Percentiles rank a stretch among this genome's conserved stretches.
Conservation (phyloP, 2,888 invertebrate species). For the Leptodirus hochenwartii region DNA sequence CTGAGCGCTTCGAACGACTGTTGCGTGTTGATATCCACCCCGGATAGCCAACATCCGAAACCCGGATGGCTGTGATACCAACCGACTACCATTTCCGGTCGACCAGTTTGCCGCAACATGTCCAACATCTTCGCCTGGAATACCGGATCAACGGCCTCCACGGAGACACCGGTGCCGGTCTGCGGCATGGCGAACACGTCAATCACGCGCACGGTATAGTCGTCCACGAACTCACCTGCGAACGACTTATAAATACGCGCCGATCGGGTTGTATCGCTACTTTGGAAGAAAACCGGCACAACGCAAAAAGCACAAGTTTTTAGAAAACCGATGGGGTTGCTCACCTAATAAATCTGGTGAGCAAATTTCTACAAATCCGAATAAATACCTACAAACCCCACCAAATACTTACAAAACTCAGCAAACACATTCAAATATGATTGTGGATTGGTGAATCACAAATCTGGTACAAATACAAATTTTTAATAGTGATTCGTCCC, state of each 20-base stretch:
- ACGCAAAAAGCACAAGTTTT: neutral
- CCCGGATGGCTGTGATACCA: conserved; percentile 99
- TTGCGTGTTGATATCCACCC: conserved; percentile 98
- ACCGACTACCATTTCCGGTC: conserved; percentile 98
- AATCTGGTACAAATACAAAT: too few species aligned
- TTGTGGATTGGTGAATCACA: too few species aligned
- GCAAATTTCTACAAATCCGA: too few species aligned
- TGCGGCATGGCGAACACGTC: conserved; percentile 99
- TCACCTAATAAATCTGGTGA: too few species aligned
- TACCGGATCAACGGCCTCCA: conserved; percentile 98
- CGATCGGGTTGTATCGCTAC: neutral
- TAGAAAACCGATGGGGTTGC: neutral
- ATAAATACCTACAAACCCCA: too few species aligned
- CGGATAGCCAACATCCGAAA: conserved; percentile 99
- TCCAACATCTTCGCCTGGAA: conserved; percentile 99
- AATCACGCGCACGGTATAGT: conserved; percentile 96
- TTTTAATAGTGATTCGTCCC: too few species aligned
- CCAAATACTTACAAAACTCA: too few species aligned
- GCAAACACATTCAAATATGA: too few species aligned
- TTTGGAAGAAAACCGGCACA: too few species aligned
- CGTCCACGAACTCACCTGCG: conserved; percentile 85
- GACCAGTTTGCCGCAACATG: conserved; percentile 94
- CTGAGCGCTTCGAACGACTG: conserved; percentile 98
- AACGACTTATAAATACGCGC: too few species aligned
- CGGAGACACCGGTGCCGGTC: conserved; percentile 91